A percentile compares a stretch with the other conserved stretches of the same genome.
These are phyloP conservation scores for Agrotis exclamationis DNA, from an alignment of 2,888 invertebrate genomes.

Conservation along the genomic window DNA sequence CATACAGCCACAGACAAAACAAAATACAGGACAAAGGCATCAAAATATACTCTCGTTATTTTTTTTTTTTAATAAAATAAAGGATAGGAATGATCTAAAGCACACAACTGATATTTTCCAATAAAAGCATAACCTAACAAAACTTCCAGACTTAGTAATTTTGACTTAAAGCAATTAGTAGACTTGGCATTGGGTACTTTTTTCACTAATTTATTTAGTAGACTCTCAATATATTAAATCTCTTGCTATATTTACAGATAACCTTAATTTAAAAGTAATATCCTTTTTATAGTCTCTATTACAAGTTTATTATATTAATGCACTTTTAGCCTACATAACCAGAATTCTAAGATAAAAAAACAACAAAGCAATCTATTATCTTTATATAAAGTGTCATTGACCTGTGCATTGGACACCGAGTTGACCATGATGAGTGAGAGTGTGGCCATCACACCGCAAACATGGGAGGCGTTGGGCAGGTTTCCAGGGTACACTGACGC, in stretches of 20 bases:
- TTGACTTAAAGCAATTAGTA: not conserved
- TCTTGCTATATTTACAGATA: not conserved
- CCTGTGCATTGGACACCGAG: slow-evolving; percentile 98
- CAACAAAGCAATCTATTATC: slow-evolving; percentile 10
- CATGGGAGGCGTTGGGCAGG: slow-evolving; percentile 95
- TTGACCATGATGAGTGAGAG: slow-evolving; percentile 99
- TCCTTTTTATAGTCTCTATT: not conserved
- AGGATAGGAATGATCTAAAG: too few relatives aligned
- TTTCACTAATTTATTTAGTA: not conserved
- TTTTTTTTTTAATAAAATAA: too few relatives aligned
- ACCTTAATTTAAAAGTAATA: not conserved
- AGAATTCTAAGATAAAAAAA: not conserved
- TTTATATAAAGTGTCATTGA: slow-evolving; percentile 64
- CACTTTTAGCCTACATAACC: slow-evolving; percentile 8
- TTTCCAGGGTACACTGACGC: slow-evolving; percentile 94
- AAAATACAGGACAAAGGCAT: not conserved
- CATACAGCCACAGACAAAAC: not conserved
- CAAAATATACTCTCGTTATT: too few relatives aligned
- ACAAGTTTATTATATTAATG: not conserved
- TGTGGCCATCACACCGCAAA: slow-evolving; percentile 98
- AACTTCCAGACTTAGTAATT: not conserved
- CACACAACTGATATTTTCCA: too few relatives aligned
- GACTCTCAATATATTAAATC: not conserved
- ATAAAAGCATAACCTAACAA: too few relatives aligned
- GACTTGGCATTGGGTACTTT: not conserved